Percentiles rank a stretch among this genome's conserved stretches.
These are phyloP conservation scores for Yponomeuta malinellus DNA, from an alignment of 2,888 invertebrate species.

Conservation along the genomic window DNA sequence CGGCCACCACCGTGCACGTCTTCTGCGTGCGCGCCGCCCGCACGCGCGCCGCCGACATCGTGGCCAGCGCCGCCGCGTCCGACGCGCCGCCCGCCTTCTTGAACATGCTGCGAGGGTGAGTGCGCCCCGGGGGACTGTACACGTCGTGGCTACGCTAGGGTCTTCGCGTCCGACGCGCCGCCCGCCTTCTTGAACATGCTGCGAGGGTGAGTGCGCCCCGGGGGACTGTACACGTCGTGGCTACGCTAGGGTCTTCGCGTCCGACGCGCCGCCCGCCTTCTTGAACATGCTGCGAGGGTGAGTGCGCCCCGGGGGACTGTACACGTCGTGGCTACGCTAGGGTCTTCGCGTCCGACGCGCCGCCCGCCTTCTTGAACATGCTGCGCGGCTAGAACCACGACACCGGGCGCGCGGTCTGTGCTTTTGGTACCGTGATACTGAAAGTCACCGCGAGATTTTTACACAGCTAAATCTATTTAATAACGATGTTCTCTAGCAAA, in stretches of 20 bases:
- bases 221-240: background rate
- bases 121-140: slow-evolving; percentile 34
- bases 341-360: background rate
- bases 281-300: slow-evolving; percentile 21
- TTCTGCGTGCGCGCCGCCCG: slow-evolving; percentile 95
- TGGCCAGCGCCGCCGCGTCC: slow-evolving; percentile 85
- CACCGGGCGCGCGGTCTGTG: too few relatives aligned
- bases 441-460: too few relatives aligned
- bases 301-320: slow-evolving; percentile 37
- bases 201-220: slow-evolving; percentile 46
- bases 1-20: slow-evolving; percentile 93
- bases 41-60: slow-evolving; percentile 83
- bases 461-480: too few relatives aligned
- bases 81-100: slow-evolving; percentile 78
- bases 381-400: too few relatives aligned
- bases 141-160: background rate
- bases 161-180: slow-evolving; percentile 64
- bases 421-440: too few relatives aligned
- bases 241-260: background rate
- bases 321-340: background rate
- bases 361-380: background rate
- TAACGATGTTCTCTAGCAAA: too few relatives aligned
- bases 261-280: background rate
- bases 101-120: slow-evolving; percentile 74
- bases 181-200: slow-evolving; percentile 75